Base-by-base conservation (phyloP, 2,113 vertebrate genomes). In the Mirza zaza region DNA sequence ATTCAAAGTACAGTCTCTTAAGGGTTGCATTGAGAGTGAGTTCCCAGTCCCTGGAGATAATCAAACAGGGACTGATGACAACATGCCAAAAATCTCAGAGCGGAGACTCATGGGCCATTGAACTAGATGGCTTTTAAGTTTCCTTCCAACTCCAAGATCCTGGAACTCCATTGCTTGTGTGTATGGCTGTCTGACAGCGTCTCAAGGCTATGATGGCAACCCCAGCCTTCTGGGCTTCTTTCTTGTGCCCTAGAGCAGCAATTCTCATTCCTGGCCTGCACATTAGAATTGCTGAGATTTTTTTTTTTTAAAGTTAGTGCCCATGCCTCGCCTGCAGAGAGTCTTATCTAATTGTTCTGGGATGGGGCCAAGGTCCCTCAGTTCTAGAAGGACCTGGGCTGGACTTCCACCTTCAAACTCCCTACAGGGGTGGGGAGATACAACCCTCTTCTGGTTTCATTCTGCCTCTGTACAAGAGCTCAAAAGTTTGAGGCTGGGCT, bases 341-440 rank as follows among this genome's bases (percentile, higher is more conserved):
- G 65, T 32, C 48, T n/a, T 45, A 79, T 4, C 36, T 18, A 10
- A 34, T n/a, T 94, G 52, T 50, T 89, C 20, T 39, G 75, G 73
- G 18, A 1, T 20, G 34, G 55, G 55, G 17, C 45, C 18, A 42
- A 34, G 11, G 50, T 10, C 42, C 57, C 39, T 87, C 15, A 0
- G 25, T 21, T 50, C 45, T 20, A 20, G 57, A 70, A 21, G 2
- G 42, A 34, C 61, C 27, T 21, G 55, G 27, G 42, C 32, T 55
- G 20, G 45, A 17, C 52, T 34, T 36, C 29, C 6, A 5, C 2
- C 12, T 39, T 20, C 15, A 2, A 3, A 0, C 20, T n/a, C 13
- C 32, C 65, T 5, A 5, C 3, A 2, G n/a, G 59, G 39, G 18
- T 15, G 5, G 27, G 45, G 36, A 42, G n/a, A 21, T 9, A 12